Evolutionary conservation across 2,113 vertebrate species (phyloP), one percentile per base, ranked within the genome.

Genomic region (Rhinoptilus africanus): DNA sequence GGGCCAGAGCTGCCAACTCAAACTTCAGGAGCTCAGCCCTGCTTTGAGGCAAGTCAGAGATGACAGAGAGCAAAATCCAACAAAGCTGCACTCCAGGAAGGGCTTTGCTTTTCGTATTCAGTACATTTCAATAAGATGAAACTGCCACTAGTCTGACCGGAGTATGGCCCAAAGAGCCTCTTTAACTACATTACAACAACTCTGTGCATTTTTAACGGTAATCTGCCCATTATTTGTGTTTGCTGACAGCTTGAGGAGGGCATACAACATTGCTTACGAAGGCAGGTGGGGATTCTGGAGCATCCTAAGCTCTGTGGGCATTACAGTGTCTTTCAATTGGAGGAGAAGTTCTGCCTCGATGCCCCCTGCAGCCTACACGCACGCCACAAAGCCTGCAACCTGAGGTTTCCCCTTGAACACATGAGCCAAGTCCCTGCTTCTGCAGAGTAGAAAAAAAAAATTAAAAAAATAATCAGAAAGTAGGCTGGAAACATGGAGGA

Each of bases 331-430:
- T 84, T 84, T n/a, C 68, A 77, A 6, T 6, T 23, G 37, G 50
- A 93, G 69, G 21, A 72, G 27, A 35, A 85, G 37, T 19, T 86
- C 62, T 80, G 86, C 92, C 83, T 35, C 10, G 30, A 86, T 92
- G 80, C 15, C 48, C 85, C 96, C 90, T 56, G 90, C 60, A 96
- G 95, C 95, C 72, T 72, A 94, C 92, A 93, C 8, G 56, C 43
- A 43, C 0, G 0, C 47, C 2, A 2, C 54, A 81, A 64, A 83
- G 43, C 66, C 32, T 43, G 30, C 9, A 24, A 28, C 39, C 66
- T 19, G 27, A 89, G 47, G 17, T 23, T 75, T 81, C 19, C 34
- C 48, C 73, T 56, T n/a, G 47, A 87, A 77, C 22, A 56, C 1
- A 1, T 14, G 35, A 92, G 56, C 28, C 15, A 45, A 73, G 37